Percentiles rank a stretch among this genome's conserved stretches.
Evolutionary conservation across 2,797 vertebrate genomes (phyloP).

Genomic region (Todus mexicanus): DNA sequence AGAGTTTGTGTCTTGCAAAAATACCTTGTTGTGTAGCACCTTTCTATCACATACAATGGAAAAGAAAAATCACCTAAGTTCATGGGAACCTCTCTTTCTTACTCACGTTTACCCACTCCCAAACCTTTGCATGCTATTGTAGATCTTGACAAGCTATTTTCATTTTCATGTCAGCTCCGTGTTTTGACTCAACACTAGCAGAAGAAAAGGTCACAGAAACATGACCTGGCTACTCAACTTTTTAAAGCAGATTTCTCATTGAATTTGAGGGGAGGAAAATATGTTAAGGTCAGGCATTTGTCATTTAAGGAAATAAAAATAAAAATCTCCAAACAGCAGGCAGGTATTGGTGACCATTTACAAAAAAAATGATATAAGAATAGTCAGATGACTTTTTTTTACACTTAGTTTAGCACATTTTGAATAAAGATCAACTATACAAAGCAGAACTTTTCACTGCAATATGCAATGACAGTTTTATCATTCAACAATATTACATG

Average conservation of each 20-base stretch:
- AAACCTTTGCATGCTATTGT: not conserved
- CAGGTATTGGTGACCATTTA: not conserved
- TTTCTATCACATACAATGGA: not conserved
- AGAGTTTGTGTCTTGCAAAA: not conserved
- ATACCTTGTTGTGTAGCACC: not conserved
- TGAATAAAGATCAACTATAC: not conserved
- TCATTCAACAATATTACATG: not conserved
- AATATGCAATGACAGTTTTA: not conserved
- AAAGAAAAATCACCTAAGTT: not conserved
- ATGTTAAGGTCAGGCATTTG: not conserved
- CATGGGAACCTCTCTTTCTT: not conserved
- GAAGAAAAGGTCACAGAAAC: slow-evolving; percentile 10
- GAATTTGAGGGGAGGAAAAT: not conserved
- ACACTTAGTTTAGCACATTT: not conserved
- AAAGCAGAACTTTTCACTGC: not conserved
- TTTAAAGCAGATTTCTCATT: not conserved
- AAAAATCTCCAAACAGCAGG: not conserved
- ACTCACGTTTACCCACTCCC: not conserved
- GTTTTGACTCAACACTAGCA: slow-evolving; percentile 27
- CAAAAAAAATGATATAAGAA: not conserved
- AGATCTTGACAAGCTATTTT: not conserved
- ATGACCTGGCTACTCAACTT: not conserved
- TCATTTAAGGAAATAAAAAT: not conserved
- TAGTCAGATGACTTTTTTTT: not conserved
- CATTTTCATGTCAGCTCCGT: not conserved